phyloP scores from a whole-genome alignment of 2,888 invertebrate species.

The Stegophylla sp. region DNA sequence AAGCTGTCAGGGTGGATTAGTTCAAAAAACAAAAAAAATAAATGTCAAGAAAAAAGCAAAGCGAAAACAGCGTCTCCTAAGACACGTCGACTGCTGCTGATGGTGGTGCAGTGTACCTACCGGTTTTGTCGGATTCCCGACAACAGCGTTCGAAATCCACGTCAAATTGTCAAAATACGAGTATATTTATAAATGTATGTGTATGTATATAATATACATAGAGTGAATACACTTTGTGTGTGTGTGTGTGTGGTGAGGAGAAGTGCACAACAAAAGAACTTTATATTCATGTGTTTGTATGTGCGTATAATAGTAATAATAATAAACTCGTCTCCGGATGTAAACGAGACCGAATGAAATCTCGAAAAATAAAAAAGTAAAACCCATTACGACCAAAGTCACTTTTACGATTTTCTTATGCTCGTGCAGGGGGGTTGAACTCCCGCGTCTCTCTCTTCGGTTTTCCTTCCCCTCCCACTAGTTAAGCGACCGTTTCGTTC shows the following conservation, averaged over 20 bases:
- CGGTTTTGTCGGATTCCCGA: slow-evolving; percentile 24
- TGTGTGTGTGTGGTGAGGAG: neutral
- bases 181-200: no score
- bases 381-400: neutral
- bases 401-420: slow-evolving; percentile 26
- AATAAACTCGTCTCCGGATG: slow-evolving; percentile 32
- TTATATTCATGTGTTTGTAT: neutral
- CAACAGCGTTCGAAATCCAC: neutral
- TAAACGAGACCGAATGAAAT: slow-evolving; percentile 29
- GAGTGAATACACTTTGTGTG: neutral
- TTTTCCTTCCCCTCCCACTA: neutral
- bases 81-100: neutral
- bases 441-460: neutral
- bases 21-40: slow-evolving; percentile 35
- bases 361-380: neutral
- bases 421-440: neutral
- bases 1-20: slow-evolving; percentile 54
- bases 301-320: neutral
- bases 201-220: no score
- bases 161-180: slow-evolving; percentile 19
- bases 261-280: slow-evolving; percentile 13
- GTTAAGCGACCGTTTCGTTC: slow-evolving; percentile 23
- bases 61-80: neutral
- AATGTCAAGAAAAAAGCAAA: neutral
- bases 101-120: neutral